A percentile compares a stretch with the other conserved stretches of the same genome.
Evolutionary conservation across 2,797 vertebrate species (phyloP).

Genomic region (Notolabrus celidotus): DNA sequence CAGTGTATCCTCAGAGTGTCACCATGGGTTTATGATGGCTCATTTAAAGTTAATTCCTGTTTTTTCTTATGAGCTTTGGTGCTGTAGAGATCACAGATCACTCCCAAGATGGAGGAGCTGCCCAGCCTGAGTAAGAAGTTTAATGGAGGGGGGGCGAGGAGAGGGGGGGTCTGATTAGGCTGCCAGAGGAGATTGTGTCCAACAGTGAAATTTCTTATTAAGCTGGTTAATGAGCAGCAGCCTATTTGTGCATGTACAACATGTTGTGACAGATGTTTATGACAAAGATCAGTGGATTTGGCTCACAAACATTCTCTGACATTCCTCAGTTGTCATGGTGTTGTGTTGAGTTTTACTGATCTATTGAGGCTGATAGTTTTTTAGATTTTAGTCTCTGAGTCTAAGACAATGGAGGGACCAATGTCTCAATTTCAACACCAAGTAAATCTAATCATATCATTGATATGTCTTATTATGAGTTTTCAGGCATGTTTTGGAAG

Average conservation of each 20-base stretch:
- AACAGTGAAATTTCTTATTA: slow-evolving; percentile 29
- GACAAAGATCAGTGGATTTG: slow-evolving; percentile 10
- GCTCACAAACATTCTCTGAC: not conserved
- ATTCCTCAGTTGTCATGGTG: not conserved
- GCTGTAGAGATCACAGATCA: slow-evolving; percentile 37
- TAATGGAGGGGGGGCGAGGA: slow-evolving; percentile 4
- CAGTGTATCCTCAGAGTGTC: not conserved
- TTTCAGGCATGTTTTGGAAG: too few species aligned
- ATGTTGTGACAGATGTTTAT: slow-evolving; percentile 20
- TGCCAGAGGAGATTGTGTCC: slow-evolving; percentile 33
- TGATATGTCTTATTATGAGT: too few species aligned
- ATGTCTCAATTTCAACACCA: too few species aligned
- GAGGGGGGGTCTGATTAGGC: slow-evolving; percentile 8
- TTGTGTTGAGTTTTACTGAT: not conserved
- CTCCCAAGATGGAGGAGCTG: slow-evolving; percentile 60
- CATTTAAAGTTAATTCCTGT: slow-evolving; percentile 33
- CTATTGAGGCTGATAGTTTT: not conserved
- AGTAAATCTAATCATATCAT: too few species aligned
- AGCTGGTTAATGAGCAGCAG: slow-evolving; percentile 13
- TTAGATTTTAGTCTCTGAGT: too few species aligned
- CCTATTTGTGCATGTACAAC: not conserved
- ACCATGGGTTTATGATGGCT: slow-evolving; percentile 20
- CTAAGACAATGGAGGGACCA: not conserved
- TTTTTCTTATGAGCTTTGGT: not conserved
- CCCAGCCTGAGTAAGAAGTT: slow-evolving; percentile 46